A percentile compares a stretch with the other conserved stretches of the same genome.
Evolutionary conservation across 2,888 invertebrate species (phyloP).

Genomic region (Drosophila lacicola): DNA sequence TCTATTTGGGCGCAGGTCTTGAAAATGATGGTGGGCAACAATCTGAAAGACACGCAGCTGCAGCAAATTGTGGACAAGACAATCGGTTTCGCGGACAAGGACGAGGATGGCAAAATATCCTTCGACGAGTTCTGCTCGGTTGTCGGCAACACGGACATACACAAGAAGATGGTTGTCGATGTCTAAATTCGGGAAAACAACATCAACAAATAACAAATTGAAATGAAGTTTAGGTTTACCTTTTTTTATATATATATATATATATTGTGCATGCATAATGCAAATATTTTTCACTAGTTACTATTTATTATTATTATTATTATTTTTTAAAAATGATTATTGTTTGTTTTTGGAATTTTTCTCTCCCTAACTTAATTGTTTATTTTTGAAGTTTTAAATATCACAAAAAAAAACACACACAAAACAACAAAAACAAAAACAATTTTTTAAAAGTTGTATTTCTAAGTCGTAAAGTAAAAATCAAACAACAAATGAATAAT

Average conservation of each 20-base stretch:
- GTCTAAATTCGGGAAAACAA: conserved; percentile 87
- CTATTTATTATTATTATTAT: conserved; percentile 48
- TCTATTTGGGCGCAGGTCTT: conserved; percentile 82
- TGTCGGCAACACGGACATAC: conserved; percentile 99
- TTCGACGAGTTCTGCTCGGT: conserved; percentile 99
- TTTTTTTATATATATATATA: conserved; percentile 39
- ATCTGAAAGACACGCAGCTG: conserved; percentile 99
- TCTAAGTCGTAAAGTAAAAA: conserved; percentile 53
- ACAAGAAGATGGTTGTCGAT: conserved; percentile 99
- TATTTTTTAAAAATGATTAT: neutral
- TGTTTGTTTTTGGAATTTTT: conserved; percentile 32
- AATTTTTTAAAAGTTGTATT: conserved; percentile 60
- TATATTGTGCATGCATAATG: conserved; percentile 37
- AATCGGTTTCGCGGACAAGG: conserved; percentile 99
- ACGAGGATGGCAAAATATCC: conserved; percentile 99
- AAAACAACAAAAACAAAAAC: conserved; percentile 20
- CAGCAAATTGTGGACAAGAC: conserved; percentile 99
- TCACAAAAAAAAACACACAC: conserved; percentile 44
- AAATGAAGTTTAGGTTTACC: conserved; percentile 40
- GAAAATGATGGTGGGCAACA: conserved; percentile 99
- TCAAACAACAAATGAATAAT: conserved; percentile 12
- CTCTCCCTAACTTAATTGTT: conserved; percentile 22
- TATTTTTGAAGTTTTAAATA: conserved; percentile 24
- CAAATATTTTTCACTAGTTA: conserved; percentile 60
- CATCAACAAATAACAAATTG: neutral